These are phyloP conservation scores for Aphelocoma californica DNA, from an alignment of 2,797 vertebrate genomes.

Conservation along the genomic window DNA sequence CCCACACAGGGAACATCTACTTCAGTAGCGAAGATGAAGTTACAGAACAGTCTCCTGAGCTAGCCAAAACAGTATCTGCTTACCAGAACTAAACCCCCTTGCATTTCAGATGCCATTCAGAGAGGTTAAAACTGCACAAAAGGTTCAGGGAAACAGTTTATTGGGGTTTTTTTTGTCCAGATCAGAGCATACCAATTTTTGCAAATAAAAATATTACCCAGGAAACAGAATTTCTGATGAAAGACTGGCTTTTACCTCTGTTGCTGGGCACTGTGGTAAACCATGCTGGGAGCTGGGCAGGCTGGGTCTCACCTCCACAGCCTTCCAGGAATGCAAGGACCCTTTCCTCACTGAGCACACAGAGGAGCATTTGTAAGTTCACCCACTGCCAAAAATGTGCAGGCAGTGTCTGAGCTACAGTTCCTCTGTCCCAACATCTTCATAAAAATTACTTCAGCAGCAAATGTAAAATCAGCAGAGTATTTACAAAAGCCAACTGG, in stretches of 20 bases:
- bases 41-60: conserved; percentile 66
- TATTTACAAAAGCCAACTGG: neutral
- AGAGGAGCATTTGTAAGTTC: neutral
- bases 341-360: neutral
- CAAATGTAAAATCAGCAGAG: neutral
- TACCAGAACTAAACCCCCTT: neutral
- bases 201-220: neutral
- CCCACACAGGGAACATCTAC: conserved; percentile 57
- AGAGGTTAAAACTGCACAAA: neutral
- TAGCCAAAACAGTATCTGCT: conserved; percentile 65
- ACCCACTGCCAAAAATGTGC: neutral
- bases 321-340: neutral
- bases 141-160: neutral
- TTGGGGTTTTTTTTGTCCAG: too few relatives aligned
- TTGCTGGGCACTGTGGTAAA: too few relatives aligned
- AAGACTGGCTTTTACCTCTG: neutral
- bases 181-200: neutral
- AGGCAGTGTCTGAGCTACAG: neutral
- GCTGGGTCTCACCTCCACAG: neutral
- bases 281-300: neutral
- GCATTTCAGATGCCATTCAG: neutral
- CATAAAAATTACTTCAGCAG: neutral
- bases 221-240: neutral
- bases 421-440: neutral
- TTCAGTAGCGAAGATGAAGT: conserved; percentile 41